A percentile compares a stretch with the other conserved stretches of the same genome.
These are phyloP conservation scores for Mastomys natalensis DNA, from an alignment of 2,113 vertebrate species.

Conservation along the genomic window DNA sequence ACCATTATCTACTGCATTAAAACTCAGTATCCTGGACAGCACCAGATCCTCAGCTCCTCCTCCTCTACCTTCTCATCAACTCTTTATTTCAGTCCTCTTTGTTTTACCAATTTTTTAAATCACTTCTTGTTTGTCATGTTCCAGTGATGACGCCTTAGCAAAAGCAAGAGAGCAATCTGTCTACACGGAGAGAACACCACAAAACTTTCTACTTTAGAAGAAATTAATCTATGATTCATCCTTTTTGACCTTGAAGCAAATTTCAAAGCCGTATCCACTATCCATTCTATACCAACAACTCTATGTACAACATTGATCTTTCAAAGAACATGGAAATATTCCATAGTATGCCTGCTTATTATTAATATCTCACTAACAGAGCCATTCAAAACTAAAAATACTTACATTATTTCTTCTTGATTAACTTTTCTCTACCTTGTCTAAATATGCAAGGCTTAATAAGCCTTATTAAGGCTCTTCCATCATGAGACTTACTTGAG, in stretches of 20 bases:
- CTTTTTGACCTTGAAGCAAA: neutral
- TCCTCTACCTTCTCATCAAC: neutral
- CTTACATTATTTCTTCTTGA: neutral
- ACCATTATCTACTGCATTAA: neutral
- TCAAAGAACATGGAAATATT: neutral
- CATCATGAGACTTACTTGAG: neutral
- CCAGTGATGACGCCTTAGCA: neutral
- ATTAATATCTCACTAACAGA: neutral
- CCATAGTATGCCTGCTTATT: neutral
- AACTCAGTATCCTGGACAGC: neutral
- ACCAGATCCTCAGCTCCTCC: neutral
- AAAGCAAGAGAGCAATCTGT: neutral
- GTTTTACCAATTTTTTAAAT: neutral
- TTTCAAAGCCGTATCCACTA: neutral
- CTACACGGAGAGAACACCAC: neutral
- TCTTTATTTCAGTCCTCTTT: neutral
- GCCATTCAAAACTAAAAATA: neutral
- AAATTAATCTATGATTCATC: neutral
- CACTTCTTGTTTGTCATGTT: neutral
- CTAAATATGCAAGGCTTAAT: neutral
- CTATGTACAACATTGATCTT: neutral
- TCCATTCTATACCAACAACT: neutral
- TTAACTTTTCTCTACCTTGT: neutral
- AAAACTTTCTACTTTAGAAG: neutral
- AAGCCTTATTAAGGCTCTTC: no score